Evolutionary conservation across 2,888 invertebrate genomes (phyloP), one percentile per base, ranked within the genome.

Genomic region (Hartigia nigra): DNA sequence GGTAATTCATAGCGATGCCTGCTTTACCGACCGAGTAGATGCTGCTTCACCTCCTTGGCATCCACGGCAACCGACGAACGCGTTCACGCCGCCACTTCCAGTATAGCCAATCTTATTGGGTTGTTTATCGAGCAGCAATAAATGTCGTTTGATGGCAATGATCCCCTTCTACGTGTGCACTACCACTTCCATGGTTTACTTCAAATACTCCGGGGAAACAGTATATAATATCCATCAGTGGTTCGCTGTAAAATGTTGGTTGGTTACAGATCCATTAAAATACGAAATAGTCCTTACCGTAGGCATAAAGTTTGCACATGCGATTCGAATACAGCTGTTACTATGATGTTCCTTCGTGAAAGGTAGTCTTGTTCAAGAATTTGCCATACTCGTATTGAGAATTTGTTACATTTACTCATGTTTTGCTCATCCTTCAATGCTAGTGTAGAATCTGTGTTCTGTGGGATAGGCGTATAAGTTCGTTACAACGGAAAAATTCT

Each of bases 21-120:
- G 76, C 79, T 74, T 88, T 90, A 89, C 85, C 90, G 90, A 87
- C 87, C 70, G 83, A 12, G 70, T 69, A 31, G 72, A 39, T 74
- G 72, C 35, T 34, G 79, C 75, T 76, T 55, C 70, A 76, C 75
- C 36, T 84, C 83, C 81, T 79, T 12, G 55, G 79, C 79, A 75
- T 35, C 77, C 82, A 80, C 82, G 78, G 82, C 81, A 84, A 80
- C 78, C 76, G 34, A 32, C 74, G 72, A 72, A 72, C n/a, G 55
- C 55, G 23, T 55, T 23, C 78, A 81, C 78, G 82, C 74, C 77
- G 82, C 78, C 78, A 31, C 79, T 32, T 75, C 31, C 72, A 76
- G 74, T 69, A 72, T n/a, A 74, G 12, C 39, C 74, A 37, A 74
- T 79, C 82, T 82, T 82, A 82, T 82, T 80, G 81, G 83, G 78